Evolutionary conservation across 2,797 vertebrate genomes (phyloP), one percentile per base, ranked within the genome.

Genomic region (Pogonophryne albipinna): DNA sequence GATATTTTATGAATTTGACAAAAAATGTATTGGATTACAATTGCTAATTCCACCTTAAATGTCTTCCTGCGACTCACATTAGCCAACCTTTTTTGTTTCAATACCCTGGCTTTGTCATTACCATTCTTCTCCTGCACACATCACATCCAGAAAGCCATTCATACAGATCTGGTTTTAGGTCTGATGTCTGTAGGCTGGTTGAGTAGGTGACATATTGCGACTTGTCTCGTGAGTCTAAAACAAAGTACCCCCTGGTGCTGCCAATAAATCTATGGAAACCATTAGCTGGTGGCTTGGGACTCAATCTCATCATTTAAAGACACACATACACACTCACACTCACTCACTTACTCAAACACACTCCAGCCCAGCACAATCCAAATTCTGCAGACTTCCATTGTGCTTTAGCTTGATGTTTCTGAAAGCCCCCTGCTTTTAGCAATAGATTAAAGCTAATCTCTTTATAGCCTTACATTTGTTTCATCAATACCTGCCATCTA

Each of bases 241-340:
- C 82, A 86, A 86, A 87, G 82, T 74, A 82, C 79, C 80, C 12
- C 38, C 16, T 7, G 55, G 60, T 69, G 73, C 65, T 72, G 76
- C 85, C 87, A 70, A 84, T 91, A 92, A 88, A 90, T 91, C 87
- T 80, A 82, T 88, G 69, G 73, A 79, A 89, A 76, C 85, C 86
- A 91, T 91, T 91, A 90, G 78, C 81, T 62, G 60, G 73, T 74
- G 62, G 70, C 77, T 83, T 77, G 85, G 79, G 84, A 88, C 60
- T 76, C 57, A 82, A 74, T 64, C 75, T 86, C 72, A 85, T 91
- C 77, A 86, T 83, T 90, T 86, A 84, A 31, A 82, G 23, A 77
- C 58, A 71, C 65, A 66, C 74, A 46, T 12, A 45, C 17, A 55
- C 16, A 16, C 61, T 38, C 49, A 5, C 66, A 27, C 61, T 38